Conservation (phyloP, 2,797 vertebrate species). For the Cuculus canorus region DNA sequence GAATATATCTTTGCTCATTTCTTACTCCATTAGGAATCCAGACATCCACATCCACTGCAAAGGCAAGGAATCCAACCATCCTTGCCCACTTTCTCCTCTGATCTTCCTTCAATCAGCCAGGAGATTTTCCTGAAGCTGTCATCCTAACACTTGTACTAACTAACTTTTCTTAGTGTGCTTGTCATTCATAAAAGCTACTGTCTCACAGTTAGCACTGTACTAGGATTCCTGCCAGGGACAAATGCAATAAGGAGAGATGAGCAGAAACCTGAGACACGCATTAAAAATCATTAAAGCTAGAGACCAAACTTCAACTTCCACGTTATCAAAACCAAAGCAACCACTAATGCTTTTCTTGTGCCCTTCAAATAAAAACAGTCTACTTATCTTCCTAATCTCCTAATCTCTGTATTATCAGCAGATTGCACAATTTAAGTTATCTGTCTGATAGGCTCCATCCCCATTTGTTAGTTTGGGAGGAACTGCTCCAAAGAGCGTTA, state of each 20-base stretch:
- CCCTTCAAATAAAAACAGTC: background rate
- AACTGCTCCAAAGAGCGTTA: background rate
- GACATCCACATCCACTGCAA: background rate
- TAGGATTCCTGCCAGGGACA: background rate
- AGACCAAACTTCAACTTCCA: fast-evolving
- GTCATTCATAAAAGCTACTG: background rate
- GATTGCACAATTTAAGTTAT: background rate
- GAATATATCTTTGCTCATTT: background rate
- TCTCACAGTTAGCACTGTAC: background rate
- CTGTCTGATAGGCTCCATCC: background rate
- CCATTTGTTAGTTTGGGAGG: background rate
- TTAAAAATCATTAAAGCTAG: background rate
- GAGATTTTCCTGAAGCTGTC: background rate
- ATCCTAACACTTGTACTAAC: background rate
- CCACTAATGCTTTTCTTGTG: background rate
- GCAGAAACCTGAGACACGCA: background rate
- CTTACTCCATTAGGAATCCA: background rate
- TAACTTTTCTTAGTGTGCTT: background rate
- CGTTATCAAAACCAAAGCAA: background rate
- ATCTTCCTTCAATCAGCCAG: background rate
- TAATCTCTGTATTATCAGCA: background rate
- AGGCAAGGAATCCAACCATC: background rate
- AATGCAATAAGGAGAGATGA: background rate
- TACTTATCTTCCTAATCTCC: background rate
- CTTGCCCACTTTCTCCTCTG: background rate